Evolutionary conservation across 2,113 vertebrate species (phyloP), one percentile per base, ranked within the genome.

Genomic region (Paratilapia polleni): DNA sequence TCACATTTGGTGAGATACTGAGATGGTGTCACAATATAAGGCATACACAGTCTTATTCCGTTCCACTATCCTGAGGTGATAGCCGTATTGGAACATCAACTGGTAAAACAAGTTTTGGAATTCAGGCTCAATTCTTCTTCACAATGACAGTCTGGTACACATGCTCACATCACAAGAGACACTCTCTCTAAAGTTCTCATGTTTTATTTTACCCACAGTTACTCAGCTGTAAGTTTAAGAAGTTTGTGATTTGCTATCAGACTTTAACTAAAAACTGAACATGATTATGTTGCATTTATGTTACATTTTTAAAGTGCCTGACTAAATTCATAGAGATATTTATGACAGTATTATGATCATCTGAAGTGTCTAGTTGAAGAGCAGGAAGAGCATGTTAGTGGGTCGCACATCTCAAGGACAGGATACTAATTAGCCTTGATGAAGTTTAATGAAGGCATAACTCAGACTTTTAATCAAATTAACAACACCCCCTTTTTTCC

Each of bases 371-470:
- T 6, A n/a, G 73, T 8, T 1, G 56, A 79, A 62, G 60, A 54
- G 56, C 22, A 15, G 1, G 56, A 79, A 62, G 60, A 54, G 56
- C 22, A 15, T 5, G 20, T 78, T 59, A 54, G 43, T 38, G 70
- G 78, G 85, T 87, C 83, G 19, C 81, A 47, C 87, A 63, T 82
- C 84, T 89, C 84, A 90, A 94, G 92, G 88, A 83, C 90, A 62
- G 28, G 41, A 76, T 38, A 10, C 31, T 82, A 87, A 93, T 92
- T 89, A 91, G 77, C 60, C 66, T 28, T 47, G 86, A 83, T 82
- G 81, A 75, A 85, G 88, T 84, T 81, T 84, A 92, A 82, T 78
- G 60, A 86, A 83, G 77, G 58, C 87, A 83, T 85, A 92, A 90
- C 81, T 87, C 85, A 80, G 61, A 80, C 36, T 8, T 70, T 90